phyloP scores from a whole-genome alignment of 2,888 invertebrate genomes.

The Leptodirus hochenwartii region DNA sequence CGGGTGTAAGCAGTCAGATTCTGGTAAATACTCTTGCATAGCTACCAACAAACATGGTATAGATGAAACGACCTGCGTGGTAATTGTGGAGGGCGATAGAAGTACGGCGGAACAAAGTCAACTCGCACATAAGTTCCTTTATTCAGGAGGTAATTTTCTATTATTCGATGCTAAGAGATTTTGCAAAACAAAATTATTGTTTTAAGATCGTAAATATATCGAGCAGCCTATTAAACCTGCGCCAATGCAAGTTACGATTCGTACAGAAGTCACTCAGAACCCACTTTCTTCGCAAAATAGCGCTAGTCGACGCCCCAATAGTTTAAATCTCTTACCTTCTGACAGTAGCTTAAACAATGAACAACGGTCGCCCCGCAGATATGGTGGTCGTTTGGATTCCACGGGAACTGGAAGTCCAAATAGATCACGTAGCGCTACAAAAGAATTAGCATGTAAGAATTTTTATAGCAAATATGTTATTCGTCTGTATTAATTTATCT shows the following conservation, averaged over 20 bases:
- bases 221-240: conserved; percentile 70
- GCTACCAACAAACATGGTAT: conserved; percentile 88
- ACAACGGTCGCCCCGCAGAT: conserved; percentile 37
- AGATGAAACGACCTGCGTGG: conserved; percentile 89
- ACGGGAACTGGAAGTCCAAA: conserved; percentile 62
- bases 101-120: conserved; percentile 66
- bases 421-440: conserved; percentile 74
- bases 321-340: conserved; percentile 28
- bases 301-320: conserved; percentile 20
- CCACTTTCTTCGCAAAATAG: conserved; percentile 28
- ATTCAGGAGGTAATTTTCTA: conserved; percentile 48
- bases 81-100: conserved; percentile 78
- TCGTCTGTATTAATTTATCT: conserved; percentile 1
- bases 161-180: conserved; percentile 12
- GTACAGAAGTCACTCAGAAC: conserved; percentile 31
- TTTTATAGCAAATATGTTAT: conserved; percentile 8
- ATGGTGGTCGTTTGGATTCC: conserved; percentile 44
- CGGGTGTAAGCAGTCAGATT: conserved; percentile 85
- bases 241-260: conserved; percentile 52
- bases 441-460: conserved; percentile 66
- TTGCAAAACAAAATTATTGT: conserved; percentile 5
- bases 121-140: conserved; percentile 72
- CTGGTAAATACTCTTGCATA: conserved; percentile 88
- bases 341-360: conserved; percentile 24
- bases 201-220: conserved; percentile 63